Evolutionary conservation across 2,113 vertebrate species (phyloP).

Genomic region (human (Homo sapiens)): GRCh38 chr13:77799501-77800000

Average conservation of each 20-base stretch:
- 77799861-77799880: neutral
- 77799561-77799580: neutral
- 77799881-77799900: neutral
- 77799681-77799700: neutral
- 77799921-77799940: neutral
- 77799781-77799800: constrained; percentile 17
- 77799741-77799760: neutral
- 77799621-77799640: rapidly evolving
- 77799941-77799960: neutral
- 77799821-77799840: neutral
- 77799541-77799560: neutral
- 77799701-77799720: neutral
- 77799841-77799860: neutral
- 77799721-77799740: neutral
- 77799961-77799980: neutral
- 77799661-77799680: rapidly evolving
- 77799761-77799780: neutral
- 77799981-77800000: neutral
- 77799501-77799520: neutral
- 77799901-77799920: neutral
- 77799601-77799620: neutral
- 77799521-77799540: neutral
- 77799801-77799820: neutral
- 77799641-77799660: neutral
- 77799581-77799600: neutral